phyloP scores from a whole-genome alignment of 2,113 vertebrate species.

The Salminus brasiliensis region DNA sequence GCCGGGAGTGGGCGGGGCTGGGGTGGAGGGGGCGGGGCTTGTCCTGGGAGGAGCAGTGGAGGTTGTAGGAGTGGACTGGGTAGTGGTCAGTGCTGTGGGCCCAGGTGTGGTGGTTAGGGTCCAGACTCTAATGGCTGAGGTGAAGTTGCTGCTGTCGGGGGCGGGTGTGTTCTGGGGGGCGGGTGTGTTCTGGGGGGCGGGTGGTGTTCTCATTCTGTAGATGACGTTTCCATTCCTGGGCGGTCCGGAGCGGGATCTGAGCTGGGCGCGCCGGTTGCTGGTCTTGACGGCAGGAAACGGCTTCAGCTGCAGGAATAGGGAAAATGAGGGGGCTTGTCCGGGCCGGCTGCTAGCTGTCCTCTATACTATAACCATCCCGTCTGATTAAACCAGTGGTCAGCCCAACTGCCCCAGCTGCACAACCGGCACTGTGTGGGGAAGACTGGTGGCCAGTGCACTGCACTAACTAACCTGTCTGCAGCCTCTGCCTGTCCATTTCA shows the following conservation, averaged over 20 bases:
- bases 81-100: conserved; percentile 35
- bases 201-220: conserved; percentile 65
- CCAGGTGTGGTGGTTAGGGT: conserved; percentile 37
- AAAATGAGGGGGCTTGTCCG: background rate
- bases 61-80: background rate
- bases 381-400: too few relatives aligned
- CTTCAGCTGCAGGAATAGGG: conserved; percentile 75
- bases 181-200: conserved; percentile 24
- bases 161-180: conserved; percentile 6
- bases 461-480: too few relatives aligned
- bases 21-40: conserved; percentile 19
- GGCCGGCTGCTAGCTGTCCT: too few relatives aligned
- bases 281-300: conserved; percentile 77
- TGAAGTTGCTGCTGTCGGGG: conserved; percentile 27
- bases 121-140: conserved; percentile 37
- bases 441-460: too few relatives aligned
- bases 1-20: conserved; percentile 32
- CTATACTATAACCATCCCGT: too few relatives aligned
- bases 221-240: conserved; percentile 67
- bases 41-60: background rate
- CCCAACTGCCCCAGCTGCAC: too few relatives aligned
- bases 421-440: too few relatives aligned
- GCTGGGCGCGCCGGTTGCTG: conserved; percentile 78
- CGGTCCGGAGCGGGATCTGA: conserved; percentile 70
- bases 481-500: too few relatives aligned